Conservation (phyloP, 2,888 invertebrate genomes). For the Teinopalpus imperialis region DNA sequence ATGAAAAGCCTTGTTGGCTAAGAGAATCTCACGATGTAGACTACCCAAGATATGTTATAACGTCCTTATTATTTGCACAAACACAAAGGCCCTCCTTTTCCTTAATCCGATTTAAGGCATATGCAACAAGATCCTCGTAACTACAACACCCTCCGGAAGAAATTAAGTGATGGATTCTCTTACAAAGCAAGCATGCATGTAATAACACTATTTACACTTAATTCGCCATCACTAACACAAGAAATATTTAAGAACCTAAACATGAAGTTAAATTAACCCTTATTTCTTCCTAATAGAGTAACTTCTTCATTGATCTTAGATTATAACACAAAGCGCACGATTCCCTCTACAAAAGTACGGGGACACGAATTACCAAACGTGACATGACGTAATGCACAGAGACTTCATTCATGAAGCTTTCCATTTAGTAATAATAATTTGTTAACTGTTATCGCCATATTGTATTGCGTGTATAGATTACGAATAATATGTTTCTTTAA, state of each 20-base stretch:
- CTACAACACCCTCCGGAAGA: no score
- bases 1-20: no score
- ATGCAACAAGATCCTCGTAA: no score
- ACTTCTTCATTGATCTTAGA: no score
- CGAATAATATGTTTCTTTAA: not conserved
- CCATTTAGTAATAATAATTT: conserved; percentile 22
- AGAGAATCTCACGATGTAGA: no score
- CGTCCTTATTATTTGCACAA: no score
- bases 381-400: conserved; percentile 19
- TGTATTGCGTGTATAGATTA: conserved; percentile 6
- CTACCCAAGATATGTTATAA: no score
- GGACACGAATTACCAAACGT: conserved; percentile 16
- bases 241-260: not conserved
- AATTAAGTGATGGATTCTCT: no score
- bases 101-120: no score
- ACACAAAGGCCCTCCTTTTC: no score
- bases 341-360: conserved; percentile 7
- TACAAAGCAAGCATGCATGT: no score
- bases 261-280: not conserved
- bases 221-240: not conserved
- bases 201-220: no score
- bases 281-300: not conserved
- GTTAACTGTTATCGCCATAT: conserved; percentile 21
- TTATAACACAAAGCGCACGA: conserved; percentile 15
- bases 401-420: conserved; percentile 22